phyloP scores from a whole-genome alignment of 2,797 vertebrate genomes.

The Enoplosus armatus region DNA sequence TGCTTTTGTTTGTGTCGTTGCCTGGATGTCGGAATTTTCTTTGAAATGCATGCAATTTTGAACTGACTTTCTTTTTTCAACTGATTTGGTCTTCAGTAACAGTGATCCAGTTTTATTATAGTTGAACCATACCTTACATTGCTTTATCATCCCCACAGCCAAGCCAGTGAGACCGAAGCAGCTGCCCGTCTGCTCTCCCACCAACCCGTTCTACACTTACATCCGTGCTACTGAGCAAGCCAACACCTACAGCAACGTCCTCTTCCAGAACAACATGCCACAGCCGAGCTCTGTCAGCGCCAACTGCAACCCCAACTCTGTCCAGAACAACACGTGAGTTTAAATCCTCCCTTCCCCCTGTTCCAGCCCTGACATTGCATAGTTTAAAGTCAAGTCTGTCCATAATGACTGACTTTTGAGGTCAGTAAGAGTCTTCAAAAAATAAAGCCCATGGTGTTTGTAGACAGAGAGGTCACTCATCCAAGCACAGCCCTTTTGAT shows the following conservation, averaged over 20 bases:
- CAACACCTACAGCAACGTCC: constrained; percentile 90
- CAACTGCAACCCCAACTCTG: constrained; percentile 81
- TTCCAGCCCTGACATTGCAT: not conserved
- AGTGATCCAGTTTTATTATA: not conserved
- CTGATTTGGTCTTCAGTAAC: not conserved
- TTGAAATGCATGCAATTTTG: not conserved
- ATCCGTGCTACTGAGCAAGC: constrained; percentile 86
- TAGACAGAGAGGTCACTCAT: not conserved
- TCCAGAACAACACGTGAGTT: constrained; percentile 83
- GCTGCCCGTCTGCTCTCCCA: constrained; percentile 91
- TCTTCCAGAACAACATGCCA: constrained; percentile 87
- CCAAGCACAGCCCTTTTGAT: not conserved
- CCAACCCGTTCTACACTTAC: constrained; percentile 89
- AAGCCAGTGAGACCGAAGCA: constrained; percentile 97
- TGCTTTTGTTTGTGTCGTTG: not conserved
- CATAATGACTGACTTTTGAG: not conserved
- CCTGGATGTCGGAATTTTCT: not conserved
- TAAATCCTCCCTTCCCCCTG: not conserved
- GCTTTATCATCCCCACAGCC: constrained; percentile 79
- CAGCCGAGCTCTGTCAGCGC: constrained; percentile 62
- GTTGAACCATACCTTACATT: not conserved
- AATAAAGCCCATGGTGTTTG: not conserved
- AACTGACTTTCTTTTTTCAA: not conserved
- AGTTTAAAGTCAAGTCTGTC: not conserved
- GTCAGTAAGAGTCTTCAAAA: not conserved